Evolutionary conservation across 2,888 invertebrate genomes (phyloP).

Genomic region (Heliconius aoede): DNA sequence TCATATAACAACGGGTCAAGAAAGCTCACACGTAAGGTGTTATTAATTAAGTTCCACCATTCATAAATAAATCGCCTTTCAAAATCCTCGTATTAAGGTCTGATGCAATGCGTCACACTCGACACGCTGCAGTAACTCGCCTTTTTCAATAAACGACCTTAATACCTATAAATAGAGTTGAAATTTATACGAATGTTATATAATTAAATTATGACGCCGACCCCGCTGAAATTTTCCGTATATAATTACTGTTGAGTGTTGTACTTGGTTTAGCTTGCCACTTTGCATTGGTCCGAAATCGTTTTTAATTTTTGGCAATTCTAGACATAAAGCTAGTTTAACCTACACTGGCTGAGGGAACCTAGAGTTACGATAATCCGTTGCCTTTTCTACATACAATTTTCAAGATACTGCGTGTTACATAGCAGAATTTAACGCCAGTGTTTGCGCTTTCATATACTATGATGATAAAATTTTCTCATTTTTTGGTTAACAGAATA

Average conservation of each 20-base stretch:
- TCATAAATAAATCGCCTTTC: conserved; percentile 41
- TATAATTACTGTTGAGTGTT: conserved; percentile 35
- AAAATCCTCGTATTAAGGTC: conserved; percentile 40
- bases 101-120: conserved; percentile 58
- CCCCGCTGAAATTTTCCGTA: conserved; percentile 34
- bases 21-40: conserved; percentile 11
- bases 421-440: too few species aligned
- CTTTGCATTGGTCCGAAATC: background rate
- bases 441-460: too few species aligned
- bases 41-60: conserved; percentile 38
- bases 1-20: background rate
- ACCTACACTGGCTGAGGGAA: too few species aligned
- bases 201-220: conserved; percentile 45
- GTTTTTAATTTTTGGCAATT: background rate
- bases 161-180: conserved; percentile 45
- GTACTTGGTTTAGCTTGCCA: conserved; percentile 27
- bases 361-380: background rate
- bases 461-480: background rate
- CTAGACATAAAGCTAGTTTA: too few species aligned
- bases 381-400: background rate
- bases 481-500: background rate
- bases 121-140: conserved; percentile 52
- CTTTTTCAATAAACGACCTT: conserved; percentile 49
- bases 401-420: too few species aligned
- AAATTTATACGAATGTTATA: conserved; percentile 45